Conservation (phyloP, 1,140 invertebrate genomes). For the Nephila pilipes region DNA sequence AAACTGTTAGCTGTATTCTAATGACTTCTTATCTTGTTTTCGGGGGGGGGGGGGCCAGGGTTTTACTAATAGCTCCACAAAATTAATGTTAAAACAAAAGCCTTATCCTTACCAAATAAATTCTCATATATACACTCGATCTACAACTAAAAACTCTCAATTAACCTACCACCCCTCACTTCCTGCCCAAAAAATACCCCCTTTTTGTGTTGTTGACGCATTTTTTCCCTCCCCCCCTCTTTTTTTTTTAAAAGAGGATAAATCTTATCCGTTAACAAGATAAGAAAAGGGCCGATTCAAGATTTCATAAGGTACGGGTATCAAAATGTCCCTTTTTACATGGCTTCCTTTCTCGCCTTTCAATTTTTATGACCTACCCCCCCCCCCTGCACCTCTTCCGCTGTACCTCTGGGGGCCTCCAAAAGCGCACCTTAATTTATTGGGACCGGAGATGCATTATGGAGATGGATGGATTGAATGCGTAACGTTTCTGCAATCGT, state of each 20-base stretch:
- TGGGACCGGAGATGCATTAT: neutral
- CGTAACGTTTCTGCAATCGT: neutral
- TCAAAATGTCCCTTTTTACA: constrained; percentile 22
- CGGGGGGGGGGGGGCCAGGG: too few species aligned
- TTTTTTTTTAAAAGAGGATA: constrained; percentile 59
- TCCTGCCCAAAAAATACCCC: neutral
- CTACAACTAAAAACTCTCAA: neutral
- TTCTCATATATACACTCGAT: too few species aligned
- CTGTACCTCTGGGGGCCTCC: neutral
- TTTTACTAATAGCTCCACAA: too few species aligned
- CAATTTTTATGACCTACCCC: neutral
- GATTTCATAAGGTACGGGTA: constrained; percentile 55
- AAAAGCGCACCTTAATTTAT: neutral
- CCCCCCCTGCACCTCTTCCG: neutral
- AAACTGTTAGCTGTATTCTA: too few species aligned
- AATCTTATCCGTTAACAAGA: constrained; percentile 66
- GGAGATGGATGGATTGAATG: neutral
- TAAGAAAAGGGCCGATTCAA: constrained; percentile 67
- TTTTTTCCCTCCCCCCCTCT: neutral
- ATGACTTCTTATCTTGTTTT: too few species aligned
- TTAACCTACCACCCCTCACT: neutral
- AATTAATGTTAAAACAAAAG: too few species aligned
- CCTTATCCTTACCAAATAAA: too few species aligned
- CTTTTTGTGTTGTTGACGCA: constrained; percentile 13
- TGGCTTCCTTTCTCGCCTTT: constrained; percentile 23